These are phyloP conservation scores for Ascaphus truei DNA, from an alignment of 2,113 vertebrate genomes.

Conservation along the genomic window DNA sequence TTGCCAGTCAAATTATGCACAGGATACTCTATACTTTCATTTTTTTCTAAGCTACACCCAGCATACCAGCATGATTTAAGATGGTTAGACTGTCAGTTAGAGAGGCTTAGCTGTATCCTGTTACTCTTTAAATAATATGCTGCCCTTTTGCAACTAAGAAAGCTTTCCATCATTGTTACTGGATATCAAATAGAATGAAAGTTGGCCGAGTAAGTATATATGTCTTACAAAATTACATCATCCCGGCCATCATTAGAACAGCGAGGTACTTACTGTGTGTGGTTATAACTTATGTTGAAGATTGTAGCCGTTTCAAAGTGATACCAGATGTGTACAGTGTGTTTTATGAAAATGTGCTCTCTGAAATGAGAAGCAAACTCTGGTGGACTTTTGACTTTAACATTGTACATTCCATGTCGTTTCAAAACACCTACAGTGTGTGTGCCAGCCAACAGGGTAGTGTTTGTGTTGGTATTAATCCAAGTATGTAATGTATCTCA, in stretches of 20 bases:
- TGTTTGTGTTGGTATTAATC: conserved; percentile 20
- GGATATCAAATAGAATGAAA: conserved; percentile 1
- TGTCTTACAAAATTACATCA: conserved; percentile 20
- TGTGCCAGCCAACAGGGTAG: not conserved
- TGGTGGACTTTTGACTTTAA: conserved; percentile 31
- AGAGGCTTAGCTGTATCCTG: not conserved
- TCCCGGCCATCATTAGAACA: not conserved
- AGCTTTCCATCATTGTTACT: conserved; percentile 25
- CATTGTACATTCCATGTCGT: conserved; percentile 14
- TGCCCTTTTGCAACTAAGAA: conserved; percentile 3
- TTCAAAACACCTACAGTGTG: conserved; percentile 18
- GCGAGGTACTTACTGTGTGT: not conserved
- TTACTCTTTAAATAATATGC: conserved; percentile 25
- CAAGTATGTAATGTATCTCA: conserved; percentile 21
- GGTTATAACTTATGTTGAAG: not conserved
- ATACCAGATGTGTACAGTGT: conserved; percentile 28
- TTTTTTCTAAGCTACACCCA: not conserved
- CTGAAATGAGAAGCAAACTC: not conserved
- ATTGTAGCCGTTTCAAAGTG: not conserved
- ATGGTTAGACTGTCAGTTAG: not conserved
- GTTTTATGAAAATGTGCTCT: not conserved
- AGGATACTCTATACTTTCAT: not conserved
- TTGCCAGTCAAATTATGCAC: not conserved
- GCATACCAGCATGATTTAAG: not conserved
- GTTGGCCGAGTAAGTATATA: not conserved